phyloP scores from a whole-genome alignment of 2,113 vertebrate genomes.

The Synchiropus splendidus region DNA sequence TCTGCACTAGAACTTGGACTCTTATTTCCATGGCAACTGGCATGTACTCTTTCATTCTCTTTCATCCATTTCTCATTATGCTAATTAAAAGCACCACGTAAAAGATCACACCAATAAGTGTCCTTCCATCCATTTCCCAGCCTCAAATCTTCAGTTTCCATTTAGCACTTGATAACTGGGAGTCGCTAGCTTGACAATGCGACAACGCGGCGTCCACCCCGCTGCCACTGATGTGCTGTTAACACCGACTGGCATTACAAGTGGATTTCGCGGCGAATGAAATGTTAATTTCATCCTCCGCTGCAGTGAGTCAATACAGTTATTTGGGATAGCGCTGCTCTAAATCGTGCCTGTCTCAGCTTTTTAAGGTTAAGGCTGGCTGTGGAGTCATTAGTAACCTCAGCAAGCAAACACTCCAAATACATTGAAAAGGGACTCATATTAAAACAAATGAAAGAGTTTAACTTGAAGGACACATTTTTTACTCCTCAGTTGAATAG shows the following conservation, averaged over 20 bases:
- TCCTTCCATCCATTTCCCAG: conserved; percentile 28
- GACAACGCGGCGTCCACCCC: conserved; percentile 47
- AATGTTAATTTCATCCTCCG: conserved; percentile 42
- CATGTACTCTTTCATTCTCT: conserved; percentile 26
- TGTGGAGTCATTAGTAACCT: no score
- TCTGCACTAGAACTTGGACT: no score
- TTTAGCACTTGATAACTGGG: conserved; percentile 24
- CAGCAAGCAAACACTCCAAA: no score
- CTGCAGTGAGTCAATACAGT: no score
- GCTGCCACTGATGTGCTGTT: conserved; percentile 29
- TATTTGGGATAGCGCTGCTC: no score
- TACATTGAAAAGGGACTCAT: no score
- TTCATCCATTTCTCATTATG: conserved; percentile 43
- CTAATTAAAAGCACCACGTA: conserved; percentile 47
- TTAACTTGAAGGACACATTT: no score
- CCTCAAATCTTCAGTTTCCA: conserved; percentile 5
- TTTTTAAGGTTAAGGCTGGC: no score
- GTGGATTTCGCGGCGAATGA: conserved; percentile 37
- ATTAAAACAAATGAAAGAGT: no score
- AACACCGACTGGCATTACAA: conserved; percentile 37
- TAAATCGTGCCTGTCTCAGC: no score
- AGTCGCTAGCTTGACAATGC: conserved; percentile 39
- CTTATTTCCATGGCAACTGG: conserved; percentile 50
- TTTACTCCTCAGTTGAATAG: no score
- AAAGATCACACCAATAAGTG: conserved; percentile 48